Conservation (phyloP, 2,888 invertebrate species). For the Erpobdella octoculata region DNA sequence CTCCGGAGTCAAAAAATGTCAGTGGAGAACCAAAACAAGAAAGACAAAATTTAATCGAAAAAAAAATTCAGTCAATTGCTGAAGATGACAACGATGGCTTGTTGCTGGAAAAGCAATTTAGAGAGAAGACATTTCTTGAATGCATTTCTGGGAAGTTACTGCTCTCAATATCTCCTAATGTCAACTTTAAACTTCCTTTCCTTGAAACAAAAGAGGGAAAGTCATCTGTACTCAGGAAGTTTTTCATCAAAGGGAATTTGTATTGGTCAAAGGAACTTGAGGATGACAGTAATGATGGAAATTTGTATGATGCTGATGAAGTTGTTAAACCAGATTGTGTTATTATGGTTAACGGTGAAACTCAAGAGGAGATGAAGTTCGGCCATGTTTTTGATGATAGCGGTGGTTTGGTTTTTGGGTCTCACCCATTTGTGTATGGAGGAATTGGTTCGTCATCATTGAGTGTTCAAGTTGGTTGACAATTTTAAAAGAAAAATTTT, state of each 20-base stretch:
- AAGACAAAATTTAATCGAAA: background rate
- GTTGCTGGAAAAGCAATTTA: background rate
- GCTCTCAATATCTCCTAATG: conserved; percentile 76
- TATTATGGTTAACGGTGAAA: background rate
- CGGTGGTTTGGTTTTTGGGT: too few relatives aligned
- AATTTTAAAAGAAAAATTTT: background rate
- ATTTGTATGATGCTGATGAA: too few relatives aligned
- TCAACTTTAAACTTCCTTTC: conserved; percentile 75
- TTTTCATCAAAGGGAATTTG: conserved; percentile 64
- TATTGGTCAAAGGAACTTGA: conserved; percentile 59
- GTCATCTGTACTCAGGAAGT: conserved; percentile 64
- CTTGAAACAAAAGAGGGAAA: conserved; percentile 73
- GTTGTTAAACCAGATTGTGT: background rate
- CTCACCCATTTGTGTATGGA: too few relatives aligned
- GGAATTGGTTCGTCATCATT: too few relatives aligned
- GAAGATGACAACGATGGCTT: background rate
- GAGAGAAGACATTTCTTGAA: background rate
- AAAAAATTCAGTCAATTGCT: background rate
- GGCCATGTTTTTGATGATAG: too few relatives aligned
- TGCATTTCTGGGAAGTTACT: conserved; percentile 59
- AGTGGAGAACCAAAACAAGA: background rate
- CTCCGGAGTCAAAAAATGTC: too few relatives aligned
- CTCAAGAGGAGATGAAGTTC: background rate
- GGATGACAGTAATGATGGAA: background rate
- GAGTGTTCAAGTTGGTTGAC: background rate